A percentile compares a stretch with the other conserved stretches of the same genome.
Evolutionary conservation across 2,888 invertebrate genomes (phyloP).

Genomic region (Cephus nigrinus): DNA sequence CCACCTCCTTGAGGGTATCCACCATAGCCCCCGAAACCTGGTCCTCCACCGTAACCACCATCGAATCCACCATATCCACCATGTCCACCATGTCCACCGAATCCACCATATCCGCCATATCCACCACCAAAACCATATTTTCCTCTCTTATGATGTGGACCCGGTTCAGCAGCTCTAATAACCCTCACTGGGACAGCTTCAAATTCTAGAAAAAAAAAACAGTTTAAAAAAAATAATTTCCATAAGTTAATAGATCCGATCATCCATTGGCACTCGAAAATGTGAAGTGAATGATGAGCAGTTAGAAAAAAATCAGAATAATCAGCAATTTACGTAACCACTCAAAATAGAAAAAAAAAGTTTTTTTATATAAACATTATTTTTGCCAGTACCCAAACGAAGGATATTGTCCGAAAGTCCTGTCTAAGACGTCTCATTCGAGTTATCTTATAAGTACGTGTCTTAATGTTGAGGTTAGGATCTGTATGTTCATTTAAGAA

Average conservation of each 20-base stretch:
- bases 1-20: slow-evolving; percentile 47
- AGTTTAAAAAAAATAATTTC: background rate
- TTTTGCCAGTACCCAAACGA: background rate
- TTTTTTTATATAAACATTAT: background rate
- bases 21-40: slow-evolving; percentile 34
- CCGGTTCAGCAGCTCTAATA: background rate
- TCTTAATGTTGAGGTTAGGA: background rate
- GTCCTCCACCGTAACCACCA: slow-evolving; percentile 14
- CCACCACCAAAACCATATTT: slow-evolving; percentile 9
- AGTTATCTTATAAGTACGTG: background rate
- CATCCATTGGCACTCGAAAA: background rate
- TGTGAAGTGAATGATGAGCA: background rate
- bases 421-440: no score
- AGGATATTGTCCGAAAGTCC: no score
- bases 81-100: slow-evolving; percentile 8
- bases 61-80: slow-evolving; percentile 3
- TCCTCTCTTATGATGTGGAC: background rate
- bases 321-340: background rate
- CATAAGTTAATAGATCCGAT: background rate
- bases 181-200: slow-evolving; percentile 4
- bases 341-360: background rate
- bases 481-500: background rate
- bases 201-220: background rate
- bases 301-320: background rate
- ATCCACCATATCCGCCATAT: slow-evolving; percentile 13